These are phyloP conservation scores for Lasioglossum oenotherae DNA, from an alignment of 2,888 invertebrate species.

Conservation along the genomic window DNA sequence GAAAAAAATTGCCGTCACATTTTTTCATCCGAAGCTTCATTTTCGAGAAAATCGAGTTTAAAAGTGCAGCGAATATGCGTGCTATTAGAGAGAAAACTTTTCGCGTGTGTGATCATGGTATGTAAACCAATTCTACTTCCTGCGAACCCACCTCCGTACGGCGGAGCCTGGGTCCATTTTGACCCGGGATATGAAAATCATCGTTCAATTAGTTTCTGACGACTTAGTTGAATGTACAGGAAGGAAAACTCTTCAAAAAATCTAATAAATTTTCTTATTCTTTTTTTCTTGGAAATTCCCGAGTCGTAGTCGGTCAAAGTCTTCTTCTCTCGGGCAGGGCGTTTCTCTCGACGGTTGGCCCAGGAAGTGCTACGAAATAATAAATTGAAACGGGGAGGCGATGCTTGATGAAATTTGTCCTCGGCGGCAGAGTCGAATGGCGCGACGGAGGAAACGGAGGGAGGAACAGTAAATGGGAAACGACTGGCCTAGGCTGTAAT, in stretches of 20 bases:
- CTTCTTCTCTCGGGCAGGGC: background rate
- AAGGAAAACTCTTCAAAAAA: too few species aligned
- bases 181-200: too few species aligned
- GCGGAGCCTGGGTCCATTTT: too few species aligned
- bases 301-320: background rate
- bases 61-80: too few species aligned
- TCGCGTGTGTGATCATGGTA: too few species aligned
- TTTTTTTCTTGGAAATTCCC: background rate
- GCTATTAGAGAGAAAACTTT: too few species aligned
- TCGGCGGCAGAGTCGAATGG: background rate
- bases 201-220: too few species aligned
- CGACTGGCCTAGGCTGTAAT: constrained; percentile 10
- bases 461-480: constrained; percentile 16
- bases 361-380: background rate
- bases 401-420: constrained; percentile 27
- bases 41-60: background rate
- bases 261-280: too few species aligned
- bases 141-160: too few species aligned
- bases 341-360: background rate
- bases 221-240: too few species aligned
- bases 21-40: background rate
- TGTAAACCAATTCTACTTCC: too few species aligned
- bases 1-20: background rate
- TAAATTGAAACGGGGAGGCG: constrained; percentile 25
- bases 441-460: background rate